These are phyloP conservation scores for Paratrypauchen microcephalus DNA, from an alignment of 2,797 vertebrate species.

Conservation along the genomic window DNA sequence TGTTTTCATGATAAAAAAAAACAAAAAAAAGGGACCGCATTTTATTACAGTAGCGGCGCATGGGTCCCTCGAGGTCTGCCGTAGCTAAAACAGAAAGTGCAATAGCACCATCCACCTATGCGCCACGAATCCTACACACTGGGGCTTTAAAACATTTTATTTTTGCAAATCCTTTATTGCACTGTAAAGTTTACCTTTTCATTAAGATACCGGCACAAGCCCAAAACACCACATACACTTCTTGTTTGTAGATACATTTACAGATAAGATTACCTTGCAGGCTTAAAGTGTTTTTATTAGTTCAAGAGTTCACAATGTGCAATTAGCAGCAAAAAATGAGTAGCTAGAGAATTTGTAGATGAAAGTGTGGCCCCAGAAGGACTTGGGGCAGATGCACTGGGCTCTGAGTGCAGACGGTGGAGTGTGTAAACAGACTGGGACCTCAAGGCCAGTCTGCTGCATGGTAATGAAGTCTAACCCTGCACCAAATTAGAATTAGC, in stretches of 20 bases:
- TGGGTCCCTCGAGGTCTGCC: no score
- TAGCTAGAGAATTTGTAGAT: conserved; percentile 24
- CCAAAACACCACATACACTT: neutral
- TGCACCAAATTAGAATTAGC: conserved; percentile 50
- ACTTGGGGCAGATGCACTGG: conserved; percentile 21
- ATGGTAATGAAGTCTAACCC: conserved; percentile 59
- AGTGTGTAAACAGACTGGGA: conserved; percentile 63
- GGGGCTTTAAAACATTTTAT: no score
- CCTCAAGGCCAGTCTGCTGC: conserved; percentile 44
- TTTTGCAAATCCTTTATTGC: neutral
- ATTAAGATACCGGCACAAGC: conserved; percentile 1
- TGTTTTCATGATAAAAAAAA: no score
- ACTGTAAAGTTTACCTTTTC: neutral
- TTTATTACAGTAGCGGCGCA: no score
- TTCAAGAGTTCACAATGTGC: conserved; percentile 14
- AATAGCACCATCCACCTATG: no score
- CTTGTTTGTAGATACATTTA: neutral
- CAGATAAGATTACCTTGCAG: neutral
- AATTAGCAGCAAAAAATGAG: conserved; percentile 25
- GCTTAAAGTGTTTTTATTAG: conserved; percentile 6
- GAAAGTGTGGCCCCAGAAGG: conserved; percentile 37
- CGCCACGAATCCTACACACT: no score
- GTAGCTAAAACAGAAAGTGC: no score
- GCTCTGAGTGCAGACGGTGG: conserved; percentile 46
- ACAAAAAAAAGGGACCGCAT: no score